Conservation (phyloP, 2,888 invertebrate genomes). For the Gastrophysa polygoni region DNA sequence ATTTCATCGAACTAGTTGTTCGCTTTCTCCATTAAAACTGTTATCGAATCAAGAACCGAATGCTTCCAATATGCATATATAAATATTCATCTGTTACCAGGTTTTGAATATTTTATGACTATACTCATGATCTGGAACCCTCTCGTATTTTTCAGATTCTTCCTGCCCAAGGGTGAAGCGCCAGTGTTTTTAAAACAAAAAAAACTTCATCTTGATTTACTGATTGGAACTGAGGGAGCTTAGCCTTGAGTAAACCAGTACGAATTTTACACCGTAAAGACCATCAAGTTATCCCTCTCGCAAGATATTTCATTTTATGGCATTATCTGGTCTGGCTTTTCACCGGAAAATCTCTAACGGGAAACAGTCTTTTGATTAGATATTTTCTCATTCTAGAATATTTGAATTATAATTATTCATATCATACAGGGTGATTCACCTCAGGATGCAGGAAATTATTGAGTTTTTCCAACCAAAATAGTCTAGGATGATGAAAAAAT, state of each 20-base stretch:
- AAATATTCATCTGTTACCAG: constrained; percentile 39
- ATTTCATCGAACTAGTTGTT: no score
- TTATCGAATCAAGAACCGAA: constrained; percentile 29
- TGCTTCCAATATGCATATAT: constrained; percentile 33
- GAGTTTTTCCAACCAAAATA: no score
- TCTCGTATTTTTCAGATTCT: constrained; percentile 37
- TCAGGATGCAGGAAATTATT: no score
- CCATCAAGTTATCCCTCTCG: constrained; percentile 31
- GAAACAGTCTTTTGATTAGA: no score
- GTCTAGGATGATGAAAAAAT: no score
- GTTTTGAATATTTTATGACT: constrained; percentile 37
- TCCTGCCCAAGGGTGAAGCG: constrained; percentile 40
- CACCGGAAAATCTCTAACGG: constrained; percentile 3
- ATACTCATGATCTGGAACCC: constrained; percentile 34
- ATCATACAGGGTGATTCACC: no score
- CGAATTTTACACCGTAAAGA: constrained; percentile 35
- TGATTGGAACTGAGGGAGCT: constrained; percentile 49
- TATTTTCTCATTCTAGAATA: no score
- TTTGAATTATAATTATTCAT: no score
- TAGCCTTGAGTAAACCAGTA: constrained; percentile 41
- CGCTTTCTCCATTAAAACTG: constrained; percentile 23
- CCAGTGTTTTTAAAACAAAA: constrained; percentile 50
- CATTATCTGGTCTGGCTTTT: constrained; percentile 27
- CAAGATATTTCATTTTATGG: constrained; percentile 32
- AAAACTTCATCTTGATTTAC: constrained; percentile 53